phyloP scores from a whole-genome alignment of 1,140 invertebrate genomes.

The Pseudomyrmex pallidus region DNA sequence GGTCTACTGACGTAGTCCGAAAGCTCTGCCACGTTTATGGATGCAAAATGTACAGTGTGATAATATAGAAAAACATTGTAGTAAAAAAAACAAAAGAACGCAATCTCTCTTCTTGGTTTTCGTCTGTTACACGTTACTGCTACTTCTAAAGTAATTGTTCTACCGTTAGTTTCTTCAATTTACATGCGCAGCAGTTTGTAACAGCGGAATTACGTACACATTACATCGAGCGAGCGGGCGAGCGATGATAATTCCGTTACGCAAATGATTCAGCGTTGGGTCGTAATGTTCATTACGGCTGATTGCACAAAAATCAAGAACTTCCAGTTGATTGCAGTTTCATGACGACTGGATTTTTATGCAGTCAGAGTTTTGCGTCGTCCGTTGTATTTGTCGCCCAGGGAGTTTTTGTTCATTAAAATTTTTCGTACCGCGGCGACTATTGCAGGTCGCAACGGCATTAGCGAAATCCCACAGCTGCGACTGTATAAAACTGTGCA shows the following conservation, averaged over 20 bases:
- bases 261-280: constrained; percentile 25
- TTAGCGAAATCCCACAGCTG: constrained; percentile 49
- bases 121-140: neutral
- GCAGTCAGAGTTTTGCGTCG: constrained; percentile 34
- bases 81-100: too few species aligned
- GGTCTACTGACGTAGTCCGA: constrained; percentile 1
- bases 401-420: constrained; percentile 59
- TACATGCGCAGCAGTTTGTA: constrained; percentile 13
- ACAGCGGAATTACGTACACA: constrained; percentile 16
- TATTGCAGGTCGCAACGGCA: constrained; percentile 39
- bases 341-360: constrained; percentile 53
- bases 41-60: constrained; percentile 7
- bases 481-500: constrained; percentile 28
- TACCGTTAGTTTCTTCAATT: constrained; percentile 20
- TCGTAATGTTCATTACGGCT: constrained; percentile 52
- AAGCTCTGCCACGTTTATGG: constrained; percentile 16
- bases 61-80: neutral
- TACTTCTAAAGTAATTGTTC: neutral
- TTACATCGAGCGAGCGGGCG: constrained; percentile 9
- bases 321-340: constrained; percentile 58
- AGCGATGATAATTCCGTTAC: constrained; percentile 40
- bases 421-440: constrained; percentile 40
- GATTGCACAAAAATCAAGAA: constrained; percentile 52
- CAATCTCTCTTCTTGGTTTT: neutral
- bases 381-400: constrained; percentile 38